Base-by-base conservation (phyloP, 2,797 vertebrate species). In the Champsocephalus gunnari region DNA sequence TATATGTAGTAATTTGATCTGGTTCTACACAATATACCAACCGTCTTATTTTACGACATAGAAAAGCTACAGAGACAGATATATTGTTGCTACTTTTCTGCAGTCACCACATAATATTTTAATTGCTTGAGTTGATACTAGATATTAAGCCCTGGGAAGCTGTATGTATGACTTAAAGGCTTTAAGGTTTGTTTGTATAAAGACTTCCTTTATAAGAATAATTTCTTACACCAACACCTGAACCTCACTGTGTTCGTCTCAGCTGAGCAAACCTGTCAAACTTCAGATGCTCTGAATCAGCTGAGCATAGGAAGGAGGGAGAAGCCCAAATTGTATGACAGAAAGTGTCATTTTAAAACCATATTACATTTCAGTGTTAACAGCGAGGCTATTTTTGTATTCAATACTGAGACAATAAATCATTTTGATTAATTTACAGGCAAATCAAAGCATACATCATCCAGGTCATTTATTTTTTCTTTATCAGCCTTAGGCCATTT, bases 181-280 rank as follows among this genome's bases (percentile, higher is more conserved):
- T 34, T 19, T 61, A 2, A 61, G 49, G 19, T 53, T 28, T 19
- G 58, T 71, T 51, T 1, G 48, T n/a, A 51, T 59, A 63, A 48
- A 55, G 47, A 41, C 9, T 47, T 5, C 45, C 53, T 50, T 28
- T 44, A 49, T 68, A 44, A 61, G 2, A 69, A 71, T 16, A 68
- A 61, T 55, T 57, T 77, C 32, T 73, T 65, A 73, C 65, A 24
- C 24, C 24, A 24, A 24, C 24, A 24, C 24, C 24, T 77, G 65
- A 78, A 68, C 60, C 58, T 77, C 54, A 59, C 69, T 34, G 57
- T 43, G 49, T 49, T 51, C 0, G 13, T 71, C 54, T 71, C 70
- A 64, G 73, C 47, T 55, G 34, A 78, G 66, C 61, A 59, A 54
- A 70, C 56, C 66, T 67, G 75, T 77, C 74, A 84, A 28, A 60